These are phyloP conservation scores for Nasonovia ribisnigri DNA, from an alignment of 2,888 invertebrate genomes.

Conservation along the genomic window DNA sequence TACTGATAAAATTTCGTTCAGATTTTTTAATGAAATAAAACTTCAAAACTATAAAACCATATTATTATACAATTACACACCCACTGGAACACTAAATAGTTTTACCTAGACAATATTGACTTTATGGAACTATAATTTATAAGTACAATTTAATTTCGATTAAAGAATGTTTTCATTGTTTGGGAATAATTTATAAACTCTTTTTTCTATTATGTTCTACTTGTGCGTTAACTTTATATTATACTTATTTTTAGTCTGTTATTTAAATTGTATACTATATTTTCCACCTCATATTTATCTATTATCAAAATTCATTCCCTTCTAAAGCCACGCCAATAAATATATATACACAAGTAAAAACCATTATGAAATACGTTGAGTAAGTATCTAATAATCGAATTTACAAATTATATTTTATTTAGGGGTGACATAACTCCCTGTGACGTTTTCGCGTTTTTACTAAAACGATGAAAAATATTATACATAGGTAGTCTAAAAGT, in stretches of 20 bases:
- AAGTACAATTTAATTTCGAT: background rate
- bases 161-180: background rate
- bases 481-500: too few species aligned
- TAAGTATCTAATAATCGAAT: background rate
- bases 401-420: background rate
- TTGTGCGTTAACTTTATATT: background rate
- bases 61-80: background rate
- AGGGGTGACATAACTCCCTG: background rate
- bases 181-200: background rate
- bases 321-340: background rate
- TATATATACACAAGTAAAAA: background rate
- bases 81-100: background rate
- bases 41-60: background rate
- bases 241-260: too few species aligned
- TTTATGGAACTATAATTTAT: background rate
- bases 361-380: background rate
- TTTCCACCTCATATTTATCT: background rate
- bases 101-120: background rate
- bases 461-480: background rate
- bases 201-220: background rate
- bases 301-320: background rate
- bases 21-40: background rate
- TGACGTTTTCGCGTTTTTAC: background rate
- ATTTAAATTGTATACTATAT: background rate
- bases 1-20: background rate